Base-by-base conservation (phyloP, 1,140 invertebrate species). In the Hypsibius dujardini region DNA sequence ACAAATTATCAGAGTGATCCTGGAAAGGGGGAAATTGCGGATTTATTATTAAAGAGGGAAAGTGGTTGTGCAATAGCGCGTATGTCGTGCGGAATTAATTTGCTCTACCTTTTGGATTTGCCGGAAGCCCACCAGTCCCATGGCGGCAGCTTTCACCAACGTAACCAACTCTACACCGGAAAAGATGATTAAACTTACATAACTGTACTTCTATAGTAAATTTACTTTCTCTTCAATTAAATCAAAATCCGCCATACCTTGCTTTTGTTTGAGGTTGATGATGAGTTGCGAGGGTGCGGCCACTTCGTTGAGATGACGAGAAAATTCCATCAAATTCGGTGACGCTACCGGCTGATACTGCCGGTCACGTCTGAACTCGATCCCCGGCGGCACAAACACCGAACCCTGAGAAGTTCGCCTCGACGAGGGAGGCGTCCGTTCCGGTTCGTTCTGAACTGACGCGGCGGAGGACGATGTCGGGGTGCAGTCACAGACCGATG, bases 311-410 rank as follows among this genome's bases (percentile, higher is more conserved):
- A n/a, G n/a, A n/a, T 56, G 50, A 56, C 50, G 50, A 7, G 50
- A 56, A 56, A 56, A 56, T n/a, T 56, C 50, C 50, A 56, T 56
- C 50, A 56, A n/a, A n/a, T 56, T 56, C n/a, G 50, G 7, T n/a
- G 50, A 56, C 7, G 50, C n/a, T n/a, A n/a, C n/a, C n/a, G n/a
- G n/a, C n/a, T n/a, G n/a, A n/a, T n/a, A n/a, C n/a, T n/a, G n/a
- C n/a, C n/a, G n/a, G n/a, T n/a, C n/a, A n/a, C n/a, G n/a, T n/a
- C n/a, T n/a, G n/a, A n/a, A n/a, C n/a, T n/a, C n/a, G n/a, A n/a
- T n/a, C n/a, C n/a, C n/a, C n/a, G n/a, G n/a, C n/a, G n/a, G n/a
- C n/a, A n/a, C n/a, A n/a, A n/a, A n/a, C n/a, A n/a, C n/a, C n/a
- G n/a, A n/a, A n/a, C n/a, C n/a, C n/a, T n/a, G n/a, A n/a, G n/a